These are phyloP conservation scores for Salpingus planirostris DNA, from an alignment of 2,888 invertebrate genomes.

Conservation along the genomic window DNA sequence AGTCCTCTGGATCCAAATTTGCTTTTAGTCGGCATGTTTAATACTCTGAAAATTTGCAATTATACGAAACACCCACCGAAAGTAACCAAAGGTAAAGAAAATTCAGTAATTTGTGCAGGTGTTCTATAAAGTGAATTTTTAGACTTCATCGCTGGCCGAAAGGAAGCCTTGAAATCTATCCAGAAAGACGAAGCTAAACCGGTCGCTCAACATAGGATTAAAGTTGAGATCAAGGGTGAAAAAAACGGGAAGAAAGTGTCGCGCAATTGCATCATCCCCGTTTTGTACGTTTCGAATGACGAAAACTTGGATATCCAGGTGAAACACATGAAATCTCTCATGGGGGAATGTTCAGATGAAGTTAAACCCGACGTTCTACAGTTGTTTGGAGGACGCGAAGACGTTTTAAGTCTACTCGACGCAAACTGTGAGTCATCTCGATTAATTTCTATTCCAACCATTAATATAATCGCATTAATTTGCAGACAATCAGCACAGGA, in stretches of 20 bases:
- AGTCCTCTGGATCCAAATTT: slow-evolving; percentile 51
- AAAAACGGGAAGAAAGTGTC: slow-evolving; percentile 10
- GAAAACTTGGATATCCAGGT: slow-evolving; percentile 9
- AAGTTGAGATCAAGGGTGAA: slow-evolving; percentile 3
- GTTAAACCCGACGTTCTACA: slow-evolving; percentile 16
- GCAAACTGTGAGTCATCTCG: slow-evolving; percentile 32
- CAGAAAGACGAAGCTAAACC: no score
- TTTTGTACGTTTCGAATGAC: slow-evolving; percentile 15
- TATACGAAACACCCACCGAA: slow-evolving; percentile 41
- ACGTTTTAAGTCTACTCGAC: slow-evolving; percentile 24
- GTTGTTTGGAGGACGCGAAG: slow-evolving; percentile 24
- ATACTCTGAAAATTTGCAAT: slow-evolving; percentile 57
- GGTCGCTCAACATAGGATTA: neutral
- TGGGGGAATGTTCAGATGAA: slow-evolving; percentile 14
- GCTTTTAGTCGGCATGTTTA: slow-evolving; percentile 43
- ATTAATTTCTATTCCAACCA: slow-evolving; percentile 4
- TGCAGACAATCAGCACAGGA: slow-evolving; percentile 24
- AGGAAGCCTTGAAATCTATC: slow-evolving; percentile 4
- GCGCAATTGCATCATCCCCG: slow-evolving; percentile 18
- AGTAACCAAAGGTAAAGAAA: slow-evolving; percentile 28
- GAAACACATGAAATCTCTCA: slow-evolving; percentile 17
- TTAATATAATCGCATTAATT: neutral
- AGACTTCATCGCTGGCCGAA: slow-evolving; percentile 4
- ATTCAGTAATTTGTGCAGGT: neutral
- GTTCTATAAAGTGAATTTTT: slow-evolving; percentile 1